Base-by-base conservation (phyloP, 2,797 vertebrate species). In the Molossus molossus region DNA sequence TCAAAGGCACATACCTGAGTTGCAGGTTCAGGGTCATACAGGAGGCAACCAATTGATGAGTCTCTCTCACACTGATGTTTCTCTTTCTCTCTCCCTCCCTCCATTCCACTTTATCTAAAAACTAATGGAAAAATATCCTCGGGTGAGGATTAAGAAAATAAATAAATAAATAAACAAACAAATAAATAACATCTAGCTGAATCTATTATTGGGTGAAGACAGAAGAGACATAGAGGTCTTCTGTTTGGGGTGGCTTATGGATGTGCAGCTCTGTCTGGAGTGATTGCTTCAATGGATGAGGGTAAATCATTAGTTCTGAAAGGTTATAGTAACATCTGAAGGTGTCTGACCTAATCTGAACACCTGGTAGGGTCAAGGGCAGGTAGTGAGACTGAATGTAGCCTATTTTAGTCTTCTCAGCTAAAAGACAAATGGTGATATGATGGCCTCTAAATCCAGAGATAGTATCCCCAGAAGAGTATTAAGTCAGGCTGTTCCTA, bases 361-460 rank as follows among this genome's bases (percentile, higher is more conserved):
- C 3, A 17, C 53, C 33, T 50, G 2, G 17, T 18, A 45, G 12
- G 2, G 18, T 17, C 18, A 58, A 6, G 1, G 6, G 23, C 18
- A 2, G 1, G 7, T 9, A 14, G 14, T 23, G 5, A 11, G 3
- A 1, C 1, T 55, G 3, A 23, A 53, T 13, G 0, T 2, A 79
- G 20, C 12, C 12, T 20, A 9, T 12, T 58, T 65, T 18, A 18
- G 9, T 77, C 87, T 76, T 9, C 29, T 25, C 29, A 81, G 11
- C 12, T 5, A 14, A 58, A 33, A 67, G 18, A 14, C 29, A 11
- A n/a, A 60, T 55, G n/a, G 79, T 15, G 5, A n/a, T 57, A 23
- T 0, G 0, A 6, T 25, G 18, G 11, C 45, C 13, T 92, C 65
- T 4, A 9, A 13, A 25, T 21, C 8, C 37, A 58, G 1, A 4